These are phyloP conservation scores for Strigops habroptila DNA, from an alignment of 2,113 vertebrate genomes.

Conservation along the genomic window DNA sequence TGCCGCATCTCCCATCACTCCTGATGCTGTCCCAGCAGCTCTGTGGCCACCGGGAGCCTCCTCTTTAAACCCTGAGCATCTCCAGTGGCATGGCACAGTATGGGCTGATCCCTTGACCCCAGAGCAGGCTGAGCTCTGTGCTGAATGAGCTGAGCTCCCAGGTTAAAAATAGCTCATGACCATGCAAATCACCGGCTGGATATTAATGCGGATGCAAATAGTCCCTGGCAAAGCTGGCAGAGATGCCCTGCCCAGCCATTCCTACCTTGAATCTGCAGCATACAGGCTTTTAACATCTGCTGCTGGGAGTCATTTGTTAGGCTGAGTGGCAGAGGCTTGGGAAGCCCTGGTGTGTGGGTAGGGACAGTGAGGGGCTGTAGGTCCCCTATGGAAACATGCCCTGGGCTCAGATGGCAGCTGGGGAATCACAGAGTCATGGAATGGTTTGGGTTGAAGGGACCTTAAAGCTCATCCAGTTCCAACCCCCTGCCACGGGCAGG, in stretches of 20 bases:
- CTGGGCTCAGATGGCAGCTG: fast-evolving
- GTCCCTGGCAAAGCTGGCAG: slow-evolving; percentile 9
- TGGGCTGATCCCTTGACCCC: not conserved
- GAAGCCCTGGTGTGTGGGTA: fast-evolving
- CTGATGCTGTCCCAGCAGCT: not conserved
- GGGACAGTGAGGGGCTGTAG: not conserved
- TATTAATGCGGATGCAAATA: not conserved
- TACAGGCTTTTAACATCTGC: not conserved
- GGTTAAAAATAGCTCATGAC: slow-evolving; percentile 51
- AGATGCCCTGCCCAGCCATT: not conserved
- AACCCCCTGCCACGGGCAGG: not conserved
- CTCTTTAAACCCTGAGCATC: not conserved
- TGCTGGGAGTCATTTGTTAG: not conserved
- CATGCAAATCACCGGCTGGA: not conserved
- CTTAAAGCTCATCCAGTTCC: not conserved
- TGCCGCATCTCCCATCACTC: fast-evolving
- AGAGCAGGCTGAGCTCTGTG: not conserved
- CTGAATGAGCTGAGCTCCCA: not conserved
- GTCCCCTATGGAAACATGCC: no score
- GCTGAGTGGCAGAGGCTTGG: not conserved
- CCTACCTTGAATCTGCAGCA: not conserved
- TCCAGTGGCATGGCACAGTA: fast-evolving
- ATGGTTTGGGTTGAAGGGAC: not conserved
- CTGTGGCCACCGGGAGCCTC: not conserved
- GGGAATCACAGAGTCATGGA: not conserved